These are phyloP conservation scores for Chiloscyllium punctatum DNA, from an alignment of 2,797 vertebrate genomes.

Conservation along the genomic window DNA sequence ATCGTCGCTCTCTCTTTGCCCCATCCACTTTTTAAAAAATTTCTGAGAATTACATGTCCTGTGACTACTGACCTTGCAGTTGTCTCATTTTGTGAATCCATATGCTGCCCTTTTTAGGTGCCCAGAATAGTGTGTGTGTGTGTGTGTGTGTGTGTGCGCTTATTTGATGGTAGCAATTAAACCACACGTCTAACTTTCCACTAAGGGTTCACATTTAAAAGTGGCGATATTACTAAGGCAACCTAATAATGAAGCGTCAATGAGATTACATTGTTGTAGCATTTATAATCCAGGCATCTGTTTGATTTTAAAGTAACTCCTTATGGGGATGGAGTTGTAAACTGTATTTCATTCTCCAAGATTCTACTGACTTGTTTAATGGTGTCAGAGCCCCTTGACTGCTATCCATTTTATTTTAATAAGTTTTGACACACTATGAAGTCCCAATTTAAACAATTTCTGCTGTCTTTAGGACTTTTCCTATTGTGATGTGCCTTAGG, in stretches of 20 bases:
- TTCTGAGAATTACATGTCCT: neutral
- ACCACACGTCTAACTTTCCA: neutral
- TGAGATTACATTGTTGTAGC: neutral
- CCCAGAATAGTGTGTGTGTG: neutral
- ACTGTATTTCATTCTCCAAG: neutral
- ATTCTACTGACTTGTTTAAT: neutral
- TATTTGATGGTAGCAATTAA: neutral
- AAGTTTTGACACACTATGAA: neutral
- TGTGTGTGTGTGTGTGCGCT: too few relatives aligned
- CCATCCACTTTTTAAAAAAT: neutral
- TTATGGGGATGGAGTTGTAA: neutral
- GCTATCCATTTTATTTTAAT: neutral
- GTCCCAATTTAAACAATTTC: neutral
- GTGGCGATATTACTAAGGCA: neutral
- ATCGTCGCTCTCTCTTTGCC: neutral
- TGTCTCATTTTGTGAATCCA: neutral
- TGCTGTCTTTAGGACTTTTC: neutral
- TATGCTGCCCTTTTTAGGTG: neutral
- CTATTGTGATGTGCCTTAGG: too few relatives aligned
- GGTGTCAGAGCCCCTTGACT: neutral
- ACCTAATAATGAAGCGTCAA: neutral
- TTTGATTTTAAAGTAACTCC: neutral
- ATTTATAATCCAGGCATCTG: neutral
- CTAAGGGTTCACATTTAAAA: neutral
- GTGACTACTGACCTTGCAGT: neutral